phyloP scores from a whole-genome alignment of 1,140 invertebrate species.

The Bombus pascuorum region DNA sequence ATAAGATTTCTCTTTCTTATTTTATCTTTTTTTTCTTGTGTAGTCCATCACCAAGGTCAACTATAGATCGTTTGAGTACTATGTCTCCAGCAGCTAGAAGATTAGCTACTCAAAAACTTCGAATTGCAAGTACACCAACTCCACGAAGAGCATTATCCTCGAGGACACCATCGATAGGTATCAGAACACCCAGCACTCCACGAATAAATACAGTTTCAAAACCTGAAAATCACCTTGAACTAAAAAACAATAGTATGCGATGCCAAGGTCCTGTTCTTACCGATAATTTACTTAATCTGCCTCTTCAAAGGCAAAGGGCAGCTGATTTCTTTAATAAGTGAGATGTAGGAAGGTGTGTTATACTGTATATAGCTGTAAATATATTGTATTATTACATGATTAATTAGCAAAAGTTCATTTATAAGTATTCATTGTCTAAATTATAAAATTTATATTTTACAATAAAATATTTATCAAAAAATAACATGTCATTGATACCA shows the following conservation, averaged over 20 bases:
- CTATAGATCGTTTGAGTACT: slow-evolving; percentile 90
- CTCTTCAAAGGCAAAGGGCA: slow-evolving; percentile 78
- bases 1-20: background rate
- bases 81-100: slow-evolving; percentile 97
- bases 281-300: slow-evolving; percentile 80
- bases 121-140: slow-evolving; percentile 81
- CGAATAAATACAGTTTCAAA: slow-evolving; percentile 73
- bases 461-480: slow-evolving; percentile 7
- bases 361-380: slow-evolving; percentile 40
- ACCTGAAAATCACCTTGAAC: slow-evolving; percentile 10
- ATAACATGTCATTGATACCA: too few species aligned
- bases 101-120: slow-evolving; percentile 87
- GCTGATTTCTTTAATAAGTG: slow-evolving; percentile 78
- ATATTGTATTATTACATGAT: slow-evolving; percentile 22
- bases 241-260: slow-evolving; percentile 50
- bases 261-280: slow-evolving; percentile 79
- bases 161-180: slow-evolving; percentile 78
- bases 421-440: slow-evolving; percentile 1
- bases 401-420: background rate
- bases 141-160: slow-evolving; percentile 76
- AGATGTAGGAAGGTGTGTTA: background rate
- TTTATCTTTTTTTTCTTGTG: slow-evolving; percentile 30
- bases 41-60: slow-evolving; percentile 84
- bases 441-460: slow-evolving; percentile 29
- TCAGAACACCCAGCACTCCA: slow-evolving; percentile 78